phyloP scores from a whole-genome alignment of 2,113 vertebrate genomes.

The Indri indri region DNA sequence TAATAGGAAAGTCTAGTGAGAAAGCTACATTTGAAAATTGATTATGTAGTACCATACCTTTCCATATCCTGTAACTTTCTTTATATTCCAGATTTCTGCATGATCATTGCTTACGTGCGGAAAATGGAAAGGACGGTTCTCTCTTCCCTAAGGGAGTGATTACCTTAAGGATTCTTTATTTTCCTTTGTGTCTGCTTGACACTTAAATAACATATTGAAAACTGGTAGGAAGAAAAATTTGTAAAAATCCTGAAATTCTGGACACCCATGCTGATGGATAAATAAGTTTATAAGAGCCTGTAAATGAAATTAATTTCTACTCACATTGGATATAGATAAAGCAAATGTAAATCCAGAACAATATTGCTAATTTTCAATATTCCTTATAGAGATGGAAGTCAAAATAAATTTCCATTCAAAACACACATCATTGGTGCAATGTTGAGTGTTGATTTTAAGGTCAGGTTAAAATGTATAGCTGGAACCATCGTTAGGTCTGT shows the following conservation, averaged over 20 bases:
- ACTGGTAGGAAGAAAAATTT: background rate
- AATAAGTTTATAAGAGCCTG: background rate
- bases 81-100: slow-evolving; percentile 8
- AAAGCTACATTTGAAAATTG: background rate
- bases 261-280: background rate
- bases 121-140: background rate
- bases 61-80: slow-evolving; percentile 12
- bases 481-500: background rate
- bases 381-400: background rate
- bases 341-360: slow-evolving; percentile 30
- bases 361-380: background rate
- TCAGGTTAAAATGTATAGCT: background rate
- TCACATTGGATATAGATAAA: background rate
- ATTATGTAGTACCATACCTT: background rate
- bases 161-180: background rate
- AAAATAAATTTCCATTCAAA: slow-evolving; percentile 48
- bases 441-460: background rate
- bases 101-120: background rate
- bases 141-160: background rate
- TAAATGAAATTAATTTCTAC: slow-evolving; percentile 3
- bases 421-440: background rate
- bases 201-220: slow-evolving; percentile 31
- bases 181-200: background rate
- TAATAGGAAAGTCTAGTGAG: background rate
- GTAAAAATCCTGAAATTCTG: slow-evolving; percentile 7